Percentiles rank a stretch among this genome's conserved stretches.
Conservation (phyloP, 2,113 vertebrate genomes). For the Protomyctophum bolini region DNA sequence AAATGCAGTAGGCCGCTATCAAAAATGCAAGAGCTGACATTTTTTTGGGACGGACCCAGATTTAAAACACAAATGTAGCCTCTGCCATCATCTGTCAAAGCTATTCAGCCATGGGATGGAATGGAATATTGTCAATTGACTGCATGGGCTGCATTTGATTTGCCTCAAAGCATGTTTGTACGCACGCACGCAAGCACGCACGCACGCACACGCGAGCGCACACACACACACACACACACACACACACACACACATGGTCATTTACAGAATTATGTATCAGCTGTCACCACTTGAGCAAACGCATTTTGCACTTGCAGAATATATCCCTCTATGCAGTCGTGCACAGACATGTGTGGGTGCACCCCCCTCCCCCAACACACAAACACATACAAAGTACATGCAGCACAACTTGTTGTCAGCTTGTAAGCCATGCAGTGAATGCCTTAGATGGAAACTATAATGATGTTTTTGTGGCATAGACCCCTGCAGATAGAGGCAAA, state of each 20-base stretch:
- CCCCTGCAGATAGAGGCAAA: slow-evolving; percentile 2
- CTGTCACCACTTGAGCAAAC: too few species aligned
- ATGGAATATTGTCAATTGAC: neutral
- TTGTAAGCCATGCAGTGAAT: slow-evolving; percentile 24
- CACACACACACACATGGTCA: neutral
- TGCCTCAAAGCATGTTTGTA: neutral
- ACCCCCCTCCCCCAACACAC: too few species aligned
- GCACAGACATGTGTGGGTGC: too few species aligned
- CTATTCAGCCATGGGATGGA: too few species aligned
- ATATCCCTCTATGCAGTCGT: too few species aligned
- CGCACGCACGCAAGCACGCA: neutral
- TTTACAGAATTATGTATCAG: too few species aligned
- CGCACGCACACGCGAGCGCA: neutral
- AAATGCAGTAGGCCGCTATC: slow-evolving; percentile 5
- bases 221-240: neutral
- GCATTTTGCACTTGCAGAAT: too few species aligned
- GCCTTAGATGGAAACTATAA: slow-evolving; percentile 18
- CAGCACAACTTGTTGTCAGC: neutral
- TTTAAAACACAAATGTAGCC: slow-evolving; percentile 19
- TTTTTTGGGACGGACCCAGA: slow-evolving; percentile 31
- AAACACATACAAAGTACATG: neutral
- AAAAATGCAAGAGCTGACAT: slow-evolving; percentile 39
- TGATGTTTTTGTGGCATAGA: slow-evolving; percentile 24
- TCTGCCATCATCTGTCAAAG: slow-evolving; percentile 29
- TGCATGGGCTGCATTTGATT: neutral